Conservation (phyloP, 2,797 vertebrate genomes). For the Lerista edwardsae region DNA sequence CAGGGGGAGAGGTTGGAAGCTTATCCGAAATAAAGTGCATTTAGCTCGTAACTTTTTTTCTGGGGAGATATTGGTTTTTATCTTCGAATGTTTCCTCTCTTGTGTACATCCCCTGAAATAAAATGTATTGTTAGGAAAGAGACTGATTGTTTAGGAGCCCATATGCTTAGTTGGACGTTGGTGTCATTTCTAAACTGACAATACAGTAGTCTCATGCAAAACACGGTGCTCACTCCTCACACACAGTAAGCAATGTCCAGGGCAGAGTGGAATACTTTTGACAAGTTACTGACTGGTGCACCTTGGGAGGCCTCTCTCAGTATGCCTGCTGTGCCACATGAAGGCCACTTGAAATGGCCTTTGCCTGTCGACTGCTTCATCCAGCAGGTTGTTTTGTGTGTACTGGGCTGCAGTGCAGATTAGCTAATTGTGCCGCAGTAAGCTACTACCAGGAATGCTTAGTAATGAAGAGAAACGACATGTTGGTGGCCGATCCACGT, state of each 20-base stretch:
- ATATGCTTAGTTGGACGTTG: slow-evolving; percentile 1
- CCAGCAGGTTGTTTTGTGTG: background rate
- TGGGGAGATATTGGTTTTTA: background rate
- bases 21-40: slow-evolving; percentile 52
- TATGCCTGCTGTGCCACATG: background rate
- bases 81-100: background rate
- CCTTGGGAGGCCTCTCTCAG: background rate
- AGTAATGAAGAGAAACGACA: background rate
- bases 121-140: background rate
- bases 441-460: background rate
- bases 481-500: too few species aligned
- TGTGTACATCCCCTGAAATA: slow-evolving; percentile 1
- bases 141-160: background rate
- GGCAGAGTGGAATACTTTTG: background rate
- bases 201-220: background rate
- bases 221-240: background rate
- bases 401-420: background rate
- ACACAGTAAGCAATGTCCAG: background rate
- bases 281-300: background rate
- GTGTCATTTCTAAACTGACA: background rate
- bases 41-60: slow-evolving; percentile 37
- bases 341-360: background rate
- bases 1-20: slow-evolving; percentile 51
- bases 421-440: too few species aligned
- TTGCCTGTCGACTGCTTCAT: background rate